Evolutionary conservation across 2,113 vertebrate species (phyloP).

Genomic region (Eolophus roseicapilla): DNA sequence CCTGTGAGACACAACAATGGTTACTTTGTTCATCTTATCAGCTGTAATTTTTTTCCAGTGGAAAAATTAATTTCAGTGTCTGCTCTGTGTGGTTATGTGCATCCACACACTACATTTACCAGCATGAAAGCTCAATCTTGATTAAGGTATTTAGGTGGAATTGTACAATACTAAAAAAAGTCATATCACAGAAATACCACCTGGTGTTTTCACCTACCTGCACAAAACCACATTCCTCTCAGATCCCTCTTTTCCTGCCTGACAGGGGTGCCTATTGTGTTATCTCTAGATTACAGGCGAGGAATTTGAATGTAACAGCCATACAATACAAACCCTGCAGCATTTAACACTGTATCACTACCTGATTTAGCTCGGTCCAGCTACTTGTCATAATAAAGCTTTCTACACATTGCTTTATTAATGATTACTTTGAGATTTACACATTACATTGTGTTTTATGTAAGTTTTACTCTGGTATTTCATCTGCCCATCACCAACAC

Average conservation of each 20-base stretch:
- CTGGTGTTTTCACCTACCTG: neutral
- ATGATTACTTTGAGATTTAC: neutral
- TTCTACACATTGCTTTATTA: neutral
- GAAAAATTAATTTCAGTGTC: neutral
- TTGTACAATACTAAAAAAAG: neutral
- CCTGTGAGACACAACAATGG: neutral
- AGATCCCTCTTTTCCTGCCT: neutral
- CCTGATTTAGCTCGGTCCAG: neutral
- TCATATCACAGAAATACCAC: neutral
- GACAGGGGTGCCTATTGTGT: neutral
- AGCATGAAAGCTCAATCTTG: neutral
- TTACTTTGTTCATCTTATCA: slow-evolving; percentile 29
- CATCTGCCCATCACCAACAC: neutral
- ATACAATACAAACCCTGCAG: neutral
- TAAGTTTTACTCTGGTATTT: neutral
- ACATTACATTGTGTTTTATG: neutral
- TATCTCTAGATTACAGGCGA: neutral
- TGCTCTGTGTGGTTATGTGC: neutral
- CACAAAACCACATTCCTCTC: neutral
- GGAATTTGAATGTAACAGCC: neutral
- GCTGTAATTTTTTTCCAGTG: neutral
- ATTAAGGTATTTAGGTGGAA: neutral
- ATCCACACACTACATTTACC: neutral
- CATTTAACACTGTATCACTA: neutral
- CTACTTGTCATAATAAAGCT: neutral